Evolutionary conservation across 2,888 invertebrate species (phyloP).

Genomic region (Diarsia brunnea): DNA sequence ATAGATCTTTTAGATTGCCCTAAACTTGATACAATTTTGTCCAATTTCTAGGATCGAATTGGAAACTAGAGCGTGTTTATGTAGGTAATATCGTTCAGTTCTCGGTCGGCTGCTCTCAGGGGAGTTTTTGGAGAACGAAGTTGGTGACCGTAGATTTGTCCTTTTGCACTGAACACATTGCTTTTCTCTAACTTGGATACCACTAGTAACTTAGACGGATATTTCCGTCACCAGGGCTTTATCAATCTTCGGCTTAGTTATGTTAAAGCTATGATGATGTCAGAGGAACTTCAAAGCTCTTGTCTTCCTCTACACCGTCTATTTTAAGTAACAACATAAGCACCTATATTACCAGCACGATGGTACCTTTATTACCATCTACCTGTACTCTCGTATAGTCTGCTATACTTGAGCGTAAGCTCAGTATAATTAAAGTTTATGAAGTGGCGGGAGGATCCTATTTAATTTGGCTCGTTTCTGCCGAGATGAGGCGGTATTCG

Average conservation of each 20-base stretch:
- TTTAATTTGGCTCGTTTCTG: constrained; percentile 58
- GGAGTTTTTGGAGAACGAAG: constrained; percentile 40
- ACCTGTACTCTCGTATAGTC: background rate
- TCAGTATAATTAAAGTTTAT: constrained; percentile 58
- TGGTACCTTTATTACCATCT: constrained; percentile 37
- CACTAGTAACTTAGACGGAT: constrained; percentile 8
- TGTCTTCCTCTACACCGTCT: background rate
- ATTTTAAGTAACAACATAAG: constrained; percentile 19
- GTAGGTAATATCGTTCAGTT: constrained; percentile 50
- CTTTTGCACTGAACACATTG: constrained; percentile 32
- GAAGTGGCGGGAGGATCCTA: constrained; percentile 55
- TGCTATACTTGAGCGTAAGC: constrained; percentile 15
- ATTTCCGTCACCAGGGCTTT: background rate
- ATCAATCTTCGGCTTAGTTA: background rate
- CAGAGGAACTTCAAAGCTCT: constrained; percentile 12
- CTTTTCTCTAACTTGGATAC: constrained; percentile 16
- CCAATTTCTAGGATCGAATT: constrained; percentile 45
- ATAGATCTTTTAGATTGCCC: constrained; percentile 33
- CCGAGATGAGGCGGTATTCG: constrained; percentile 39
- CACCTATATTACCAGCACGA: constrained; percentile 18
- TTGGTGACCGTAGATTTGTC: constrained; percentile 38
- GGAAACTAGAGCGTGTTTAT: constrained; percentile 53
- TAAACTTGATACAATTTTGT: constrained; percentile 48
- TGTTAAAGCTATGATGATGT: background rate
- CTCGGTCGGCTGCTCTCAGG: constrained; percentile 27